Evolutionary conservation across 1,140 invertebrate species (phyloP).

Genomic region (Drosophila cardini): DNA sequence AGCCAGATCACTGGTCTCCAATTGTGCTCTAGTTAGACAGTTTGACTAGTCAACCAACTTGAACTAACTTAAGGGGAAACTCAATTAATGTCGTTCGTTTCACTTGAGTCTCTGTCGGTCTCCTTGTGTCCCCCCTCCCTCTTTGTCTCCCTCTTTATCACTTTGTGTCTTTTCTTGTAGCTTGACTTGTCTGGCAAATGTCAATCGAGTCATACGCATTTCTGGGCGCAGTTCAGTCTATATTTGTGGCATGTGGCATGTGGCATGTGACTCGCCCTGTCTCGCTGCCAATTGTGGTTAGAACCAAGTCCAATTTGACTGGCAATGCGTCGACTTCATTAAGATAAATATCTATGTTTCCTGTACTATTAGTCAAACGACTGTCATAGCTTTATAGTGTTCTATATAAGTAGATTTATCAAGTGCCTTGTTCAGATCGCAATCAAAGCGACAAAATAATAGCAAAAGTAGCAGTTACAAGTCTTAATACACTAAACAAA

Average conservation of each 20-base stretch:
- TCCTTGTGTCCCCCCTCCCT: neutral
- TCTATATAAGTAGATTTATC: constrained; percentile 47
- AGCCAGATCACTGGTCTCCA: constrained; percentile 2
- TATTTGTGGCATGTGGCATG: constrained; percentile 53
- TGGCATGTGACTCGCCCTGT: constrained; percentile 55
- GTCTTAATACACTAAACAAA: neutral
- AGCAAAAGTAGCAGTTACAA: neutral
- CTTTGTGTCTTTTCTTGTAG: constrained; percentile 14
- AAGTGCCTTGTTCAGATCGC: constrained; percentile 13
- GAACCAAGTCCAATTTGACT: constrained; percentile 41
- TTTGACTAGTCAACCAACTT: constrained; percentile 31
- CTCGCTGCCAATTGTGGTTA: constrained; percentile 29
- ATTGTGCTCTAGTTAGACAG: constrained; percentile 12
- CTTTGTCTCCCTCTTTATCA: neutral
- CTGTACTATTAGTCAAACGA: constrained; percentile 51
- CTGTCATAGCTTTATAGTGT: constrained; percentile 39
- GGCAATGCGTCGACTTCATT: constrained; percentile 53
- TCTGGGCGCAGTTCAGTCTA: constrained; percentile 63
- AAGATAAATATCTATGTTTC: constrained; percentile 51
- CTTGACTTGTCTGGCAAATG: constrained; percentile 60
- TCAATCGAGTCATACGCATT: constrained; percentile 69
- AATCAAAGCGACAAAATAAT: neutral
- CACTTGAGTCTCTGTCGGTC: constrained; percentile 30
- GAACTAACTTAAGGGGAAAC: constrained; percentile 35
- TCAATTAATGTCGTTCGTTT: constrained; percentile 53